Evolutionary conservation across 2,113 vertebrate genomes (phyloP).

Genomic region (Labrus mixtus): DNA sequence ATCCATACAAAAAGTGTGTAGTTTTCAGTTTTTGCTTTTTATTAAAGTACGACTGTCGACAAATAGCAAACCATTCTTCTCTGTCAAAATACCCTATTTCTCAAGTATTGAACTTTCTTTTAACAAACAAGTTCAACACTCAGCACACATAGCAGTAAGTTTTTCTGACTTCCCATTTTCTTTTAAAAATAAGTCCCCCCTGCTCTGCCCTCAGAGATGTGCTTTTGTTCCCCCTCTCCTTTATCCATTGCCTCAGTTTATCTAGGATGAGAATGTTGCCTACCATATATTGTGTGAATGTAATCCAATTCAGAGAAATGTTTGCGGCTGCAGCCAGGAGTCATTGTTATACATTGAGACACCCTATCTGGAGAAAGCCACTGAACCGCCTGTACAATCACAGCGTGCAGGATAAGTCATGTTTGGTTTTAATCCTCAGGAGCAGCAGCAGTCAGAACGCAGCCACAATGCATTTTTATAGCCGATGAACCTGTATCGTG

Average conservation of each 20-base stretch:
- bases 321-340: conserved; percentile 66
- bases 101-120: background rate
- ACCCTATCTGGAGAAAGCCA: conserved; percentile 62
- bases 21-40: background rate
- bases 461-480: conserved; percentile 42
- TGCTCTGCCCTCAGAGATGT: conserved; percentile 39
- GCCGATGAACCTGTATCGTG: conserved; percentile 51
- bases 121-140: background rate
- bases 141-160: background rate
- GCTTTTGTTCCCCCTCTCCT: conserved; percentile 22
- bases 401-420: conserved; percentile 67
- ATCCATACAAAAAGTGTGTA: too few species aligned
- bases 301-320: conserved; percentile 73
- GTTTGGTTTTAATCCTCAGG: conserved; percentile 75
- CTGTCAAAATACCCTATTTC: background rate
- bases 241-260: conserved; percentile 58
- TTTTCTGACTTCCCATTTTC: conserved; percentile 17
- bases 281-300: conserved; percentile 60
- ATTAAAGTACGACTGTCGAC: background rate
- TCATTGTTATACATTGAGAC: conserved; percentile 67
- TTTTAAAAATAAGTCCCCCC: conserved; percentile 24
- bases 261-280: conserved; percentile 58
- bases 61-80: background rate
- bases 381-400: conserved; percentile 59
- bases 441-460: conserved; percentile 54